Conservation (phyloP, 2,113 vertebrate species). For the Apodemus speciosus region DNA sequence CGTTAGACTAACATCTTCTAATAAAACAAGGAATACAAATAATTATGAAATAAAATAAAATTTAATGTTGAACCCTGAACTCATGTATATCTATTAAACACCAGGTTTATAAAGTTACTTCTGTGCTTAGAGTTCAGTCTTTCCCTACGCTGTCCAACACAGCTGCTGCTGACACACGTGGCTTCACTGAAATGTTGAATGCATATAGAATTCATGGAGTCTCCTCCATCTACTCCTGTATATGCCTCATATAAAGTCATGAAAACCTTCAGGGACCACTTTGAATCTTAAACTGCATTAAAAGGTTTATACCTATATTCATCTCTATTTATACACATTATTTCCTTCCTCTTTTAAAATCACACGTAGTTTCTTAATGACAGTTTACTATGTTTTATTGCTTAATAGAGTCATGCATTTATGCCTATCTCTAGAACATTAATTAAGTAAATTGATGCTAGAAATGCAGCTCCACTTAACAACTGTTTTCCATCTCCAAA, state of each 20-base stretch:
- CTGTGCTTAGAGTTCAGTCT: background rate
- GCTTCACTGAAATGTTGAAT: background rate
- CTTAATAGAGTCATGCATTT: background rate
- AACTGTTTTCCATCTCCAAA: background rate
- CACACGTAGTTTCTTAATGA: background rate
- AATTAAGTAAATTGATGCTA: constrained; percentile 28
- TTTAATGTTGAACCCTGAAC: background rate
- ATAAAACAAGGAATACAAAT: background rate
- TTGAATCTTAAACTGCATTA: background rate
- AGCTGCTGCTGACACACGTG: background rate
- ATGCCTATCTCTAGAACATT: background rate
- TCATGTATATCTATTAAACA: background rate
- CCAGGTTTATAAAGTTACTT: background rate
- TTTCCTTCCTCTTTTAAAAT: background rate
- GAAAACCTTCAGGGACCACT: background rate
- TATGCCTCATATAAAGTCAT: background rate
- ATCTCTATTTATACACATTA: background rate
- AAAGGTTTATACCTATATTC: background rate
- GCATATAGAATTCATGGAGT: background rate
- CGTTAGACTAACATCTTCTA: background rate
- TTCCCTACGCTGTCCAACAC: background rate
- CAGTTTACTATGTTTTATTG: constrained; percentile 21
- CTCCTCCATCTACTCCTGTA: background rate
- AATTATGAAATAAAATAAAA: background rate
- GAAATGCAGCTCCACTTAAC: constrained; percentile 12